phyloP scores from a whole-genome alignment of 2,113 vertebrate genomes.

The Choloepus hoffmanni region DNA sequence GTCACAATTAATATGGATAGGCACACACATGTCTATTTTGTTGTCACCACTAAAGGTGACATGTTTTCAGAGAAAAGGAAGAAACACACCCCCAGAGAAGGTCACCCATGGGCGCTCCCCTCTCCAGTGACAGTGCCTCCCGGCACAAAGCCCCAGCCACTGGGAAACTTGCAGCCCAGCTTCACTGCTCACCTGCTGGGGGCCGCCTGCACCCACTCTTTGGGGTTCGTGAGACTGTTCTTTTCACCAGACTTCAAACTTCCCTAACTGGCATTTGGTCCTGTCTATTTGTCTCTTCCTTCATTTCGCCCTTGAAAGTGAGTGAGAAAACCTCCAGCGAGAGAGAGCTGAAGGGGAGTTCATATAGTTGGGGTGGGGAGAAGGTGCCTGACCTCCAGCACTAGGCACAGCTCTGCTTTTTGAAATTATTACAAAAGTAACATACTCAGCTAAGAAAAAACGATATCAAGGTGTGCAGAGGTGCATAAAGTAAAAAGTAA shows the following conservation, averaged over 20 bases:
- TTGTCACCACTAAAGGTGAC: not conserved
- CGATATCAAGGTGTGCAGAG: not conserved
- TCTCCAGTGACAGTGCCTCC: not conserved
- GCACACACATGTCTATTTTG: not conserved
- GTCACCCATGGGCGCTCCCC: not conserved
- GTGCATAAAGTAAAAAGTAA: not conserved
- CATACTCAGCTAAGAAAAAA: not conserved
- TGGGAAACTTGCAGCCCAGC: not conserved
- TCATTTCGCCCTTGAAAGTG: not conserved
- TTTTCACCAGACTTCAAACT: not conserved
- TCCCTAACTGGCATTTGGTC: not conserved
- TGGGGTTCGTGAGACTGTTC: not conserved
- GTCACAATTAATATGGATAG: not conserved
- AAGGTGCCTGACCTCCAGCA: not conserved
- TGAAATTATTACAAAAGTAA: not conserved
- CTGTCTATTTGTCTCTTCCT: not conserved
- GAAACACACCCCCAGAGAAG: not conserved
- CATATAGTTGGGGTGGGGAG: not conserved
- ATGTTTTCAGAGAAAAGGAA: not conserved
- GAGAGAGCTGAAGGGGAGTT: not conserved
- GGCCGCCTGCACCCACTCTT: not conserved
- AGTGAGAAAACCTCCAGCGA: not conserved
- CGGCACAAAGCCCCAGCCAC: not conserved
- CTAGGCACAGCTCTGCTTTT: not conserved
- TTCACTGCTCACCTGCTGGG: fast-evolving